These are phyloP conservation scores for Calliphora vomitoria DNA, from an alignment of 2,888 invertebrate species.

Conservation along the genomic window DNA sequence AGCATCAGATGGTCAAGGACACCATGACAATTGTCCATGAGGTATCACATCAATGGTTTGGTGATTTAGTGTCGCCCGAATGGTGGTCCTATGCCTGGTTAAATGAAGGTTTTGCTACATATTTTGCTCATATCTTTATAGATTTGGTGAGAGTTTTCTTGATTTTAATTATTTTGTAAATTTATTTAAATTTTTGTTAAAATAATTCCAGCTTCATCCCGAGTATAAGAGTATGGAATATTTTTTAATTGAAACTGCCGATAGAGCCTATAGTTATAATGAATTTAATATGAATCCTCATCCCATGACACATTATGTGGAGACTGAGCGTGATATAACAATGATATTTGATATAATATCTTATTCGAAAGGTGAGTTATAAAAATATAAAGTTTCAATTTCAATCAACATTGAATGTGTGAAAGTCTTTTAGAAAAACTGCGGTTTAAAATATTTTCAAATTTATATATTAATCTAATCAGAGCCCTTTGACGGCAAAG, in stretches of 20 bases:
- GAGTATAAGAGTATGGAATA: constrained; percentile 89
- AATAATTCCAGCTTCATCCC: constrained; percentile 85
- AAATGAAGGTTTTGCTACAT: constrained; percentile 89
- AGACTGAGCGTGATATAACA: constrained; percentile 80
- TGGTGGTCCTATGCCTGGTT: constrained; percentile 91
- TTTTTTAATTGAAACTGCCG: constrained; percentile 84
- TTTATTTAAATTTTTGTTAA: background rate
- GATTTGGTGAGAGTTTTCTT: constrained; percentile 78
- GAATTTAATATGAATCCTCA: constrained; percentile 77
- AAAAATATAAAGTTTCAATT: too few species aligned
- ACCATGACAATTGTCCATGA: constrained; percentile 87
- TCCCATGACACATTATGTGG: constrained; percentile 82
- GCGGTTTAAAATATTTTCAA: too few species aligned
- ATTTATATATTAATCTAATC: background rate
- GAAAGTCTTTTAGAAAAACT: too few species aligned
- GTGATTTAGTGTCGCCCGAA: constrained; percentile 89
- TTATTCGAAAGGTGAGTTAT: constrained; percentile 87
- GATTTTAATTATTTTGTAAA: background rate
- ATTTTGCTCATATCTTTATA: constrained; percentile 81
- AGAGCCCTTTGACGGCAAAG: too few species aligned
- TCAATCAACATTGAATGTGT: too few species aligned
- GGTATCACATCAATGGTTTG: constrained; percentile 92
- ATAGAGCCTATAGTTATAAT: constrained; percentile 79
- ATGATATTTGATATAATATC: constrained; percentile 87
- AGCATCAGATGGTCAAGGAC: constrained; percentile 78